These are phyloP conservation scores for Amphiprion percula DNA, from an alignment of 2,113 vertebrate genomes.

Conservation along the genomic window DNA sequence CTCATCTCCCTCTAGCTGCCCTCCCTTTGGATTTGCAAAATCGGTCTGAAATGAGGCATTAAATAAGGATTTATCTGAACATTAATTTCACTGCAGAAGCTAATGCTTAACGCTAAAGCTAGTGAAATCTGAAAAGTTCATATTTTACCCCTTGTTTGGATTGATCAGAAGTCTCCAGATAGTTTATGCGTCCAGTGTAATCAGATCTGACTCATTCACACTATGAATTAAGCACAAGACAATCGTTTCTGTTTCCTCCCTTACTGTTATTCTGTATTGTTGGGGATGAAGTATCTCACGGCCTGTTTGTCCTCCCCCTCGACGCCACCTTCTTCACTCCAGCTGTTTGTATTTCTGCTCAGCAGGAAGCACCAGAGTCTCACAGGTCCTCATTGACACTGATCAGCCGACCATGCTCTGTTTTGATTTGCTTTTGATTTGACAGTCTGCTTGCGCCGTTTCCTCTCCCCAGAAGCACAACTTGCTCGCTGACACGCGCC, in stretches of 20 bases:
- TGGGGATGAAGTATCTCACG: conserved; percentile 15
- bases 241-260: conserved; percentile 24
- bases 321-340: conserved; percentile 35
- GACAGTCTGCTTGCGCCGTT: conserved; percentile 48
- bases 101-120: background rate
- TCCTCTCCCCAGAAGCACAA: conserved; percentile 24
- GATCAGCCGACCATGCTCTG: conserved; percentile 60
- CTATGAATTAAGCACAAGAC: conserved; percentile 36
- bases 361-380: conserved; percentile 40
- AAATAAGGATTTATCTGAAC: no score
- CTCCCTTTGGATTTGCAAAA: conserved; percentile 18
- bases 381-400: conserved; percentile 59
- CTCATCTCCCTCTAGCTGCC: background rate
- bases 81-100: background rate
- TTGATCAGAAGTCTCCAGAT: background rate
- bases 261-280: conserved; percentile 14
- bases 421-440: conserved; percentile 73
- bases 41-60: no score
- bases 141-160: conserved; percentile 23
- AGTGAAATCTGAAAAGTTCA: background rate
- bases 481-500: conserved; percentile 50
- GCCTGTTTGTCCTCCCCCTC: conserved; percentile 8
- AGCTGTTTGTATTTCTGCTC: conserved; percentile 46
- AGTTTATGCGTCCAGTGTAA: background rate
- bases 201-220: background rate